Evolutionary conservation across 2,113 vertebrate genomes (phyloP), one percentile per base, ranked within the genome.

Genomic region (Plectropomus leopardus): DNA sequence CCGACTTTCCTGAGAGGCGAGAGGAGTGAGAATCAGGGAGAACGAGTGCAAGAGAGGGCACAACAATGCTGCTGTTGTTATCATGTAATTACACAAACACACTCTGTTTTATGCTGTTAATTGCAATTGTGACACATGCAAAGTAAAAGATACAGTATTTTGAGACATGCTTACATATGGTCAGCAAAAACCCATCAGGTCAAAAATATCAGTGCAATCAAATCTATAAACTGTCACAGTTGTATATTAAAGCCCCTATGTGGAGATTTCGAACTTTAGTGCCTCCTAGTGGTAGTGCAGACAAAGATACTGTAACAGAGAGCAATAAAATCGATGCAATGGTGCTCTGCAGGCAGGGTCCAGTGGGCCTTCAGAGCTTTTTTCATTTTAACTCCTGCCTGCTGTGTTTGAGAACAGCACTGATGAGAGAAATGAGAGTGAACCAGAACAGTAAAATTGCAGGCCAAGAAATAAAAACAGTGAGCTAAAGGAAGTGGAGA

Each of bases 231-330:
- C 11, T 11, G 16, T 24, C 3, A 34, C 47, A 24, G 28, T 24
- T 69, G 78, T 11, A 63, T 48, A 42, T 74, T 50, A 57, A 78
- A 48, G 54, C 23, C n/a, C 32, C 3, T 6, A 77, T 66, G 34
- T 60, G 14, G 69, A 47, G 14, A 54, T 74, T 60, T 68, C 26
- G 40, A 28, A 61, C 28, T 28, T 32, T 26, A 50, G 42, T n/a
- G 17, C 32, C 63, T 7, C 26, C 34, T 24, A 19, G 59, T 24
- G 42, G 51, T 58, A 16, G 26, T 23, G 45, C 4, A 67, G 61
- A 53, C 45, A 73, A 71, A 64, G 6, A 24, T 28, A 34, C 48
- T 26, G 48, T 53, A 40, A 26, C 55, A 68, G 63, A 47, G 9
- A 2, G 10, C 26, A 14, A 21, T 19, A 54, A 15, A 5, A 17